phyloP scores from a whole-genome alignment of 2,888 invertebrate species.

The Baccha elongata region DNA sequence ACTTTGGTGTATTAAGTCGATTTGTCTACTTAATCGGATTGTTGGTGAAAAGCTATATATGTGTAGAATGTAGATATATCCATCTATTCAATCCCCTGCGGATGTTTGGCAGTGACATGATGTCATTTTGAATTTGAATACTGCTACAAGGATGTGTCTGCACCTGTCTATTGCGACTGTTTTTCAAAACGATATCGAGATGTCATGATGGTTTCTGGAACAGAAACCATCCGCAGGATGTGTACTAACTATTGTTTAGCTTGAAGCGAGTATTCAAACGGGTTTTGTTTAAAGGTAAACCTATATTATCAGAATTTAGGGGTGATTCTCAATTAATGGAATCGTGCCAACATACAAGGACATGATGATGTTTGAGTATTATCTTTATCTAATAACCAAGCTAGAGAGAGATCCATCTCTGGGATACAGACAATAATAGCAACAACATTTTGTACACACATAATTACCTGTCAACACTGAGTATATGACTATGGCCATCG shows the following conservation, averaged over 20 bases:
- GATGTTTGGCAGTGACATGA: conserved; percentile 26
- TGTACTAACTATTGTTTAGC: conserved; percentile 22
- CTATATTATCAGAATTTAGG: neutral
- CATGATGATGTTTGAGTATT: neutral
- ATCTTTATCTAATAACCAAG: conserved; percentile 30
- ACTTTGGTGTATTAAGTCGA: conserved; percentile 36
- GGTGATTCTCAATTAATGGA: neutral
- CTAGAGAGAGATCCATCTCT: neutral
- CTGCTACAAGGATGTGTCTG: conserved; percentile 28
- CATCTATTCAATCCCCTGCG: neutral
- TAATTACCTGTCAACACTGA: conserved; percentile 91
- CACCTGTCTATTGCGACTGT: conserved; percentile 30
- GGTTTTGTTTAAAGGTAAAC: conserved; percentile 17
- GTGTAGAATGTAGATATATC: too few species aligned
- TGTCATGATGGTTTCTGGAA: conserved; percentile 32
- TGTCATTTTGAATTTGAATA: conserved; percentile 33
- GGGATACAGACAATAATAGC: neutral
- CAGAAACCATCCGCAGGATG: conserved; percentile 28
- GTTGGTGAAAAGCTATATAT: conserved; percentile 21
- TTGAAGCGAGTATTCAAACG: conserved; percentile 17
- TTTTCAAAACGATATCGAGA: conserved; percentile 34
- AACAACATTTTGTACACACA: conserved; percentile 29
- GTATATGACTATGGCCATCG: conserved; percentile 84
- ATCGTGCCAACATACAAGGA: conserved; percentile 4
- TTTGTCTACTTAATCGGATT: conserved; percentile 59